Percentiles rank a stretch among this genome's conserved stretches.
These are phyloP conservation scores for Siphonodentalium dalli DNA, from an alignment of 2,888 invertebrate genomes.

Conservation along the genomic window DNA sequence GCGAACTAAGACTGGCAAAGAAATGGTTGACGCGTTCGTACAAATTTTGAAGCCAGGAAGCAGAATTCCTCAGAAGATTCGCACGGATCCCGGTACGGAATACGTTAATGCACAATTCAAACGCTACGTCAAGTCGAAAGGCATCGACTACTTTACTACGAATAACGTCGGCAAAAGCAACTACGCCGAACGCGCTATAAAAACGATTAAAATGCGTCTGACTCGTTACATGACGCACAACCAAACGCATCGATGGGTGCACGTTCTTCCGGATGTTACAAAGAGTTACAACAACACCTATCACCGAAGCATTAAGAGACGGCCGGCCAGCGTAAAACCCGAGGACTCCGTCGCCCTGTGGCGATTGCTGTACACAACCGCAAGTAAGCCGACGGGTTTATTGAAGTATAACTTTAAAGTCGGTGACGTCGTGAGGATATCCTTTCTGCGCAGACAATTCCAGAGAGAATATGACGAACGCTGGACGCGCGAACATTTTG, in stretches of 20 bases:
- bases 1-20: slow-evolving; percentile 13
- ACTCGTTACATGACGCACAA: slow-evolving; percentile 21
- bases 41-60: slow-evolving; percentile 14
- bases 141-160: slow-evolving; percentile 16
- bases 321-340: slow-evolving; percentile 17
- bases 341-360: slow-evolving; percentile 15
- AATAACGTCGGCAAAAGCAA: slow-evolving; percentile 21
- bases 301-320: slow-evolving; percentile 21
- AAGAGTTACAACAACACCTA: slow-evolving; percentile 24
- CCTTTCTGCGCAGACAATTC: slow-evolving; percentile 9
- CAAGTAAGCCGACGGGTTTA: not conserved
- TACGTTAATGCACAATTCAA: slow-evolving; percentile 16
- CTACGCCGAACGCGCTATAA: slow-evolving; percentile 25
- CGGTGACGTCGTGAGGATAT: slow-evolving; percentile 21
- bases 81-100: slow-evolving; percentile 23
- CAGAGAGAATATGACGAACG: slow-evolving; percentile 24
- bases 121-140: slow-evolving; percentile 2
- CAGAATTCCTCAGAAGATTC: slow-evolving; percentile 7
- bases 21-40: slow-evolving; percentile 19
- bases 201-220: slow-evolving; percentile 21
- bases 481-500: slow-evolving; percentile 18
- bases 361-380: slow-evolving; percentile 10
- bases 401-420: slow-evolving; percentile 15
- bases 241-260: slow-evolving; percentile 18
- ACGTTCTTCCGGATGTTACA: slow-evolving; percentile 14